Conservation (phyloP, 2,888 invertebrate species). For the Ectropis crepuscularia region DNA sequence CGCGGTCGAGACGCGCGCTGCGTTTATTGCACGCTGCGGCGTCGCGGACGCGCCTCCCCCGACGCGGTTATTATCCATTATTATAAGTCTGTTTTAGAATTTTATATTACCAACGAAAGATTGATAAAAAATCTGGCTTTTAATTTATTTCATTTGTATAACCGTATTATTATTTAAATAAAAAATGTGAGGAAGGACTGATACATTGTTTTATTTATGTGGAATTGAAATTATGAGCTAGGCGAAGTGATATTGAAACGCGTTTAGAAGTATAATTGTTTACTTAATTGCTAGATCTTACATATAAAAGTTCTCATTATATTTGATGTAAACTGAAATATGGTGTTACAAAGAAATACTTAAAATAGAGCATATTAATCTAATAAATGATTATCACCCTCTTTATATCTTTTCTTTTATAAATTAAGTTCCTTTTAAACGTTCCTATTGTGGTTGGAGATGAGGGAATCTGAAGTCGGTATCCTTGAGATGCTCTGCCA, state of each 20-base stretch:
- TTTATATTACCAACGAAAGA: conserved; percentile 84
- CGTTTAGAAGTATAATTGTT: conserved; percentile 63
- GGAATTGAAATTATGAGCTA: conserved; percentile 60
- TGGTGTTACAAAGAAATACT: conserved; percentile 82
- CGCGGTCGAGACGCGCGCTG: conserved; percentile 16
- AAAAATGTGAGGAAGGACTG: conserved; percentile 80
- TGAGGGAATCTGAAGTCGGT: conserved; percentile 86
- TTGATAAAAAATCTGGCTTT: conserved; percentile 83
- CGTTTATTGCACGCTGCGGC: conserved; percentile 32
- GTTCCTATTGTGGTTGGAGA: conserved; percentile 32
- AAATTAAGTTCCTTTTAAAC: conserved; percentile 12
- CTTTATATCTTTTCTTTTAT: conserved; percentile 58
- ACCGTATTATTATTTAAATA: conserved; percentile 82
- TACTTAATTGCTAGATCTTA: conserved; percentile 72
- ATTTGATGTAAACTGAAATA: conserved; percentile 77
- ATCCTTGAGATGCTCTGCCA: conserved; percentile 85
- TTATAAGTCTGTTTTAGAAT: conserved; percentile 82
- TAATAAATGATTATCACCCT: conserved; percentile 82
- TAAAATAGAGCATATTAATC: conserved; percentile 81
- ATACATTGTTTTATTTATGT: conserved; percentile 81
- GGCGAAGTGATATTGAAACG: conserved; percentile 59
- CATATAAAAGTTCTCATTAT: conserved; percentile 61
- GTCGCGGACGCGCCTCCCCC: conserved; percentile 44
- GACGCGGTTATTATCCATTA: conserved; percentile 71
- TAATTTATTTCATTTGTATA: conserved; percentile 84